Evolutionary conservation across 2,797 vertebrate species (phyloP).

Genomic region (Pangasius larnaudii): DNA sequence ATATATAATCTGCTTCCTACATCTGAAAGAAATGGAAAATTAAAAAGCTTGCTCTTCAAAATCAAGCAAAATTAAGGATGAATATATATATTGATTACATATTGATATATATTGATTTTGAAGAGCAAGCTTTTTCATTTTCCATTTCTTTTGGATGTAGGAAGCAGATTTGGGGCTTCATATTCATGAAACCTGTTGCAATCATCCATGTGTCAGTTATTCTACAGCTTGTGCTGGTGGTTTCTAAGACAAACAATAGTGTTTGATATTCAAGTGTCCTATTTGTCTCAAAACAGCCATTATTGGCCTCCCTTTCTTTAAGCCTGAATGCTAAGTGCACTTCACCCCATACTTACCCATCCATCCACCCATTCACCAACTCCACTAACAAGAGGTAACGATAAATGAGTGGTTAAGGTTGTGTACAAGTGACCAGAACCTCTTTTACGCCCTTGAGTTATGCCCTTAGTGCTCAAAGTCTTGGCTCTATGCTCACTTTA

Average conservation of each 20-base stretch:
- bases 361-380: neutral
- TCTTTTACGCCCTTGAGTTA: neutral
- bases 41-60: no score
- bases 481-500: neutral
- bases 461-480: neutral
- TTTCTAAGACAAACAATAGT: neutral
- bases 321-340: neutral
- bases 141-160: neutral
- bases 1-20: no score
- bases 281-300: slow-evolving; percentile 2
- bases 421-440: neutral
- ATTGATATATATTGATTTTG: neutral
- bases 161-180: neutral
- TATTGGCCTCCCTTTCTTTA: neutral
- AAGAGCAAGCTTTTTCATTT: neutral
- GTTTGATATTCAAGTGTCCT: neutral
- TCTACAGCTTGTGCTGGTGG: neutral
- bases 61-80: no score
- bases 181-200: neutral
- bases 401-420: neutral
- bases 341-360: neutral
- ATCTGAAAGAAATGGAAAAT: no score
- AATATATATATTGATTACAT: no score
- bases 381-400: neutral
- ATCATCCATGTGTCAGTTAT: neutral